Conservation (phyloP, 1,140 invertebrate genomes). For the Drosophila albomicans region DNA sequence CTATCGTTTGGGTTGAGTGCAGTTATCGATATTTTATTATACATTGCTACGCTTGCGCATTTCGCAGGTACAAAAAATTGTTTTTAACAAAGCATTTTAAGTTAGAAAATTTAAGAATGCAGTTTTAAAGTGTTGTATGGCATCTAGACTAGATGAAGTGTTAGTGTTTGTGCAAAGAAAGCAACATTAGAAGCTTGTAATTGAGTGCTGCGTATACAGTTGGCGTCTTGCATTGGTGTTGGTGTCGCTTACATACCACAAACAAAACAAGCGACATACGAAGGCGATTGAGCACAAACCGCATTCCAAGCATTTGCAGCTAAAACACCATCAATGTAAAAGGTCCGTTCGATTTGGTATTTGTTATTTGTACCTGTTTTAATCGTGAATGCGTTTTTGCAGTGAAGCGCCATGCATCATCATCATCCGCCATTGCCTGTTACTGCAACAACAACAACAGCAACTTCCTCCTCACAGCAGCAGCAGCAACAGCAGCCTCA, state of each 20-base stretch:
- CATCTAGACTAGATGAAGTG: no score
- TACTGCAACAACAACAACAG: constrained; percentile 1
- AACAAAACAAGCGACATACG: constrained; percentile 46
- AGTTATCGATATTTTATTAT: constrained; percentile 33
- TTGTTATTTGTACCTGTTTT: constrained; percentile 10
- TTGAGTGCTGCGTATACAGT: constrained; percentile 41
- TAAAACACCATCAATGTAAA: constrained; percentile 66
- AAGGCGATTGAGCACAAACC: constrained; percentile 59
- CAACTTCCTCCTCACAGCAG: constrained; percentile 26
- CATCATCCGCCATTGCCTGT: constrained; percentile 77
- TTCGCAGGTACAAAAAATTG: constrained; percentile 6
- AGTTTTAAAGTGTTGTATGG: background rate
- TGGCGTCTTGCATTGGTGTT: constrained; percentile 45
- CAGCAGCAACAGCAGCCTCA: constrained; percentile 19
- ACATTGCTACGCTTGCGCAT: constrained; percentile 58
- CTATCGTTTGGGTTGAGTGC: constrained; percentile 2
- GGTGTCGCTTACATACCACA: constrained; percentile 42
- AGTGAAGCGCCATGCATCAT: constrained; percentile 70
- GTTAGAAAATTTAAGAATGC: background rate
- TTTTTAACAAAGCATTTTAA: constrained; percentile 21
- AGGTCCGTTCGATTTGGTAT: constrained; percentile 53
- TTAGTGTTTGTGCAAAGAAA: background rate
- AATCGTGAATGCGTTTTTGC: constrained; percentile 22
- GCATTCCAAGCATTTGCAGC: constrained; percentile 64
- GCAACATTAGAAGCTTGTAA: background rate